phyloP scores from a whole-genome alignment of 2,888 invertebrate genomes.

The Pocota personata region DNA sequence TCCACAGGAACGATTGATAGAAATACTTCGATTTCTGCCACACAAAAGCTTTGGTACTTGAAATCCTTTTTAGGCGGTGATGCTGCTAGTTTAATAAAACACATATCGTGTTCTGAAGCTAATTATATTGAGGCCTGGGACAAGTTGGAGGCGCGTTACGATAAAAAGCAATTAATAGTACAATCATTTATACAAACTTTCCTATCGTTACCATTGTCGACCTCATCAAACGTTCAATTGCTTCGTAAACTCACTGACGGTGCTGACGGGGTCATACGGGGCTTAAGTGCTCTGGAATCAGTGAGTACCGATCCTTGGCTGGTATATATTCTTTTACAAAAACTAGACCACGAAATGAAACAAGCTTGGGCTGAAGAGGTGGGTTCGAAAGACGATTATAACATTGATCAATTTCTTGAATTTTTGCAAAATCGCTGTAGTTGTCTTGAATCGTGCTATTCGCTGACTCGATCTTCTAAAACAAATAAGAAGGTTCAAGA shows the following conservation, averaged over 20 bases:
- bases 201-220: conserved; percentile 9
- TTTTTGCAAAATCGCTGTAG: neutral
- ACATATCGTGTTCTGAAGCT: too few species aligned
- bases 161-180: conserved; percentile 52
- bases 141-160: conserved; percentile 59
- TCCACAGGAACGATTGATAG: conserved; percentile 53
- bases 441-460: conserved; percentile 2
- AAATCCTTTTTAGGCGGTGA: conserved; percentile 49
- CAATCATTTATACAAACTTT: conserved; percentile 53
- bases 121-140: too few species aligned
- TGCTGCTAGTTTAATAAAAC: too few species aligned
- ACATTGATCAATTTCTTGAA: neutral
- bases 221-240: neutral
- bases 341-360: conserved; percentile 20
- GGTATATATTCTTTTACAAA: conserved; percentile 20
- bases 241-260: conserved; percentile 18
- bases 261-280: conserved; percentile 2
- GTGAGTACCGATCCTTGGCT: conserved; percentile 28
- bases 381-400: neutral
- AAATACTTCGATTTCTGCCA: conserved; percentile 36
- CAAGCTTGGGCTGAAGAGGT: conserved; percentile 24
- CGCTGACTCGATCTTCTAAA: neutral
- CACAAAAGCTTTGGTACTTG: conserved; percentile 63
- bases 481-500: neutral
- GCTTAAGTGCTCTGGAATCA: conserved; percentile 1